Conservation (phyloP, 2,797 vertebrate genomes). For the Gymnoscopelus microlampas region DNA sequence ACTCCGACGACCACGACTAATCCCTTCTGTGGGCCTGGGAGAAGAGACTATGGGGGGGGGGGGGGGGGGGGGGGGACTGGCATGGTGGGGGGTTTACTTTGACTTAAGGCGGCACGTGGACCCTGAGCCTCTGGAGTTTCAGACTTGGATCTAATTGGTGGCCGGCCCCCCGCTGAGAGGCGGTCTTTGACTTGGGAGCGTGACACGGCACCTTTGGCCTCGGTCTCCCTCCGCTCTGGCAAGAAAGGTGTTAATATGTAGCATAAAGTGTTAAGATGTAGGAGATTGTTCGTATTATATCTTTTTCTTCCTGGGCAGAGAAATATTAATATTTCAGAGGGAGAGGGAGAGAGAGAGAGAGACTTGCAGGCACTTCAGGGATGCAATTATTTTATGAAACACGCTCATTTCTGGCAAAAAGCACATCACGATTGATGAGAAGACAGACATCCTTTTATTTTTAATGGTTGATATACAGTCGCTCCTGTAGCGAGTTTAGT, state of each 20-base stretch:
- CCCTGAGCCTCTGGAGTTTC: conserved; percentile 34
- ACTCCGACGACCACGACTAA: conserved; percentile 43
- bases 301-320: neutral
- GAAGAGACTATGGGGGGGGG: neutral
- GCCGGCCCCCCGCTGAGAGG: conserved; percentile 39
- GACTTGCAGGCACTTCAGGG: conserved; percentile 2
- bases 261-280: neutral
- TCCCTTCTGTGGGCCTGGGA: conserved; percentile 36
- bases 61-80: conserved; percentile 1
- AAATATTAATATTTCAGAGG: conserved; percentile 7
- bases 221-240: conserved; percentile 25
- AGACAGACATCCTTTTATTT: no score
- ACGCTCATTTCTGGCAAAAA: neutral
- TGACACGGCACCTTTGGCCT: neutral
- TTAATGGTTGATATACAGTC: no score
- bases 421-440: no score
- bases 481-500: no score
- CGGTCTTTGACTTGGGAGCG: conserved; percentile 20
- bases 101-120: no score
- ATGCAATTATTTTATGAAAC: conserved; percentile 17
- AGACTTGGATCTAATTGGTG: conserved; percentile 45
- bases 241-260: neutral
- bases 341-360: neutral
- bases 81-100: neutral
- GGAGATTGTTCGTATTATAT: no score